These are phyloP conservation scores for Halesus radiatus DNA, from an alignment of 1,140 invertebrate species.

Conservation along the genomic window DNA sequence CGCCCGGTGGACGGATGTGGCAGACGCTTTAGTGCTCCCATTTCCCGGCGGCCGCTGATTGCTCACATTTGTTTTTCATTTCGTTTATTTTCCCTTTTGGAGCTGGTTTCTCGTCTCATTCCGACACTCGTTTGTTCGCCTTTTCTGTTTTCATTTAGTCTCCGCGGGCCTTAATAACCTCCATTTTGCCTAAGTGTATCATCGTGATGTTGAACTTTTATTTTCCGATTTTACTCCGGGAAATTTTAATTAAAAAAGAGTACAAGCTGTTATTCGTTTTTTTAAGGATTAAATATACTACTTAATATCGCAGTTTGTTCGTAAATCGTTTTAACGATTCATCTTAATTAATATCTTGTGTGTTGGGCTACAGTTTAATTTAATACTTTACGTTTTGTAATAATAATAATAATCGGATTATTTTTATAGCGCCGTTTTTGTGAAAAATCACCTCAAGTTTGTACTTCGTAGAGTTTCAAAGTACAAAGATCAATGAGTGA, in stretches of 20 bases:
- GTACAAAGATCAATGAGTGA: too few species aligned
- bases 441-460: too few species aligned
- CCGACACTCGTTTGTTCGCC: slow-evolving; percentile 7
- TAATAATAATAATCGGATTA: too few species aligned
- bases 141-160: slow-evolving; percentile 32
- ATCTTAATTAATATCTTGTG: too few species aligned
- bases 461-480: too few species aligned
- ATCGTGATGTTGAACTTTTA: slow-evolving; percentile 2
- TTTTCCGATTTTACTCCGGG: neutral
- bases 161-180: slow-evolving; percentile 29
- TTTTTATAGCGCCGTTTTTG: too few species aligned
- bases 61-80: slow-evolving; percentile 51
- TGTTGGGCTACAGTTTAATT: too few species aligned
- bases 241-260: slow-evolving; percentile 18
- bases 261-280: neutral
- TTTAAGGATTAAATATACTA: neutral
- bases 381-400: too few species aligned
- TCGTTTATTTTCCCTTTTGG: slow-evolving; percentile 45
- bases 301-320: neutral
- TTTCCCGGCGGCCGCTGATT: slow-evolving; percentile 43
- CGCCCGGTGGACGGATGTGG: slow-evolving; percentile 33
- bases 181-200: slow-evolving; percentile 16
- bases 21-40: slow-evolving; percentile 35
- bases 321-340: neutral
- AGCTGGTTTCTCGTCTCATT: slow-evolving; percentile 27